phyloP scores from a whole-genome alignment of 2,797 vertebrate genomes.

The Galagoides demidoff region DNA sequence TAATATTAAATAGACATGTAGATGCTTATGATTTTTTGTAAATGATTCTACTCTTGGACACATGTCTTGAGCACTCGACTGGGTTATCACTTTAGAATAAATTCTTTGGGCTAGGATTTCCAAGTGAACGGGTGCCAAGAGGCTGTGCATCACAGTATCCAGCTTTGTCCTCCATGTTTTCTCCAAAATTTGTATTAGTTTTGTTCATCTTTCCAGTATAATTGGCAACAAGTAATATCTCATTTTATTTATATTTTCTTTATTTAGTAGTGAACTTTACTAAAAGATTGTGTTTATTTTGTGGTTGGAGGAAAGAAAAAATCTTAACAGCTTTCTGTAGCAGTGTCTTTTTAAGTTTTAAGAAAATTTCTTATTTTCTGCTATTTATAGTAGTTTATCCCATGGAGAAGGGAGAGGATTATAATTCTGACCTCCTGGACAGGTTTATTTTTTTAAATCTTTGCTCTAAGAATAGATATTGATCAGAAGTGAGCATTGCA shows the following conservation, averaged over 20 bases:
- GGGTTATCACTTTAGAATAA: background rate
- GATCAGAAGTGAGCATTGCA: constrained; percentile 21
- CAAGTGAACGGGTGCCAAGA: background rate
- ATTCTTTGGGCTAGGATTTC: background rate
- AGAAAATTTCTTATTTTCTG: background rate
- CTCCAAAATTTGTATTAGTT: background rate
- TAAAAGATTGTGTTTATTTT: background rate
- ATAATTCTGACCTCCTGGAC: background rate
- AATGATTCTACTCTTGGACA: background rate
- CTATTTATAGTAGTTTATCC: background rate
- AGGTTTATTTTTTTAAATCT: background rate
- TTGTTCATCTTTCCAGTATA: background rate
- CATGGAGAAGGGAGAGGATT: background rate
- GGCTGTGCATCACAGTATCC: background rate
- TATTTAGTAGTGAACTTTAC: constrained; percentile 1
- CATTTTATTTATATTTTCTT: constrained; percentile 2
- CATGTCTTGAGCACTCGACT: background rate
- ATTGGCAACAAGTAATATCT: background rate
- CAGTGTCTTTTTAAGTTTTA: constrained; percentile 24
- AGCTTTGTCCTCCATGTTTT: background rate
- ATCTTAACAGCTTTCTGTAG: background rate
- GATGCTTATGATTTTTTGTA: background rate
- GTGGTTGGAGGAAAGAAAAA: background rate
- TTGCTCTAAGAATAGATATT: constrained; percentile 15
- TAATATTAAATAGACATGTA: background rate